A percentile compares a stretch with the other conserved stretches of the same genome.
phyloP scores from a whole-genome alignment of 2,797 vertebrate genomes.

The Momotus momota region DNA sequence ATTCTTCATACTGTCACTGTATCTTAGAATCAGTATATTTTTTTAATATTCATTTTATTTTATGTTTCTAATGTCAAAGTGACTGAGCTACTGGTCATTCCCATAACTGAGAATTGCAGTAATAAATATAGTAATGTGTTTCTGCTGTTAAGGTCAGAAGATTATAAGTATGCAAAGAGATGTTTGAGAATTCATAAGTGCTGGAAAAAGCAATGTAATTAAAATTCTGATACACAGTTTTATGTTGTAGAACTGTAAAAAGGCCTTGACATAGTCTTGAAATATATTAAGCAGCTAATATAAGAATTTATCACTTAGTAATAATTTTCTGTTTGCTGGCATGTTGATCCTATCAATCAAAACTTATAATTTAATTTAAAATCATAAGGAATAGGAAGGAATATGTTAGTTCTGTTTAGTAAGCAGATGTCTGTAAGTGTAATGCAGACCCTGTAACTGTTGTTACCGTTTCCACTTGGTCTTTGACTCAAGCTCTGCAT shows the following conservation, averaged over 20 bases:
- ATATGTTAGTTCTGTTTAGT: background rate
- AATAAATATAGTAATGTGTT: background rate
- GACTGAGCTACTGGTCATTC: background rate
- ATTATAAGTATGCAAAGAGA: background rate
- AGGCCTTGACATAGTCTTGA: background rate
- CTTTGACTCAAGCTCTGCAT: background rate
- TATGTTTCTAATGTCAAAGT: background rate
- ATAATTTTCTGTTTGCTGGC: background rate
- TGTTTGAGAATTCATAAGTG: background rate
- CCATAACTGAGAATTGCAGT: background rate
- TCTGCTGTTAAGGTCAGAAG: background rate
- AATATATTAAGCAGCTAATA: background rate
- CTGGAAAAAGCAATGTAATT: background rate
- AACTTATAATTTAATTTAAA: constrained; percentile 25
- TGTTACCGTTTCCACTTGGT: background rate
- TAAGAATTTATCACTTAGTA: background rate
- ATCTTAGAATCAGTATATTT: background rate
- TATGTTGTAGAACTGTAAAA: constrained; percentile 16
- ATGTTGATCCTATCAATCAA: background rate
- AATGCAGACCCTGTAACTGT: background rate
- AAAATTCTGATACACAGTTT: background rate
- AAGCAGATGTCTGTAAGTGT: background rate
- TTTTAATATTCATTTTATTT: background rate
- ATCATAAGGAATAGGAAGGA: background rate
- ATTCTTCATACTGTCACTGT: background rate